Evolutionary conservation across 2,113 vertebrate species (phyloP), one percentile per base, ranked within the genome.

Genomic region (Phalacrocorax aristotelis): DNA sequence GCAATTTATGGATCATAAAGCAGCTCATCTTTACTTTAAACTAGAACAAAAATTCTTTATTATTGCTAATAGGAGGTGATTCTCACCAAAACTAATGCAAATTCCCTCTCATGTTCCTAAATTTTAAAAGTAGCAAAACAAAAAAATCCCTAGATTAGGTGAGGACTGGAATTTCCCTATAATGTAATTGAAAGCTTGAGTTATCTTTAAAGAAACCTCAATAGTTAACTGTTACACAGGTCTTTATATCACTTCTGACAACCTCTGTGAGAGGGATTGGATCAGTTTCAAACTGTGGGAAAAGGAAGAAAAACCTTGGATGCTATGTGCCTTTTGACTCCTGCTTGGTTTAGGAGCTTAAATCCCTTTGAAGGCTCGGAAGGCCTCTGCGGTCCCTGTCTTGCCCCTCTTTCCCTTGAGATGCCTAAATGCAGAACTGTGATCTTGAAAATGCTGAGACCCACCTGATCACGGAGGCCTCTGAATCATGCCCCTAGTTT

Each of bases 381-480:
- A 48, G 23, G 7, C 16, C 7, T 66, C n/a, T 75, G 26, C 4
- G 84, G 36, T 46, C 38, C 23, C 6, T 3, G 8, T n/a, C n/a
- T 89, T 91, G 26, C 25, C n/a, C 6, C 0, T 75, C 44, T 61
- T 71, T 30, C 32, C 27, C 40, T 58, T 0, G 0, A 54, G 26
- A 36, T 46, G 23, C 64, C 25, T 46, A 42, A 89, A 58, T 19
- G 10, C 10, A 60, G 32, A 64, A 25, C 1, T 26, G 32, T 42
- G 13, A 29, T 70, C 72, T 62, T 62, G 42, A 83, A 69, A 88
- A 83, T 66, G 25, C 46, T 55, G 60, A 87, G 17, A 83, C 8
- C 3, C 27, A 38, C 6, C 29, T 58, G 52, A 25, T 13, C 1
- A 0, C 64, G 10, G 16, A 66, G 32, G 20, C 2, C 5, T 8